Evolutionary conservation across 2,797 vertebrate genomes (phyloP).

Genomic region (Prionace glauca): DNA sequence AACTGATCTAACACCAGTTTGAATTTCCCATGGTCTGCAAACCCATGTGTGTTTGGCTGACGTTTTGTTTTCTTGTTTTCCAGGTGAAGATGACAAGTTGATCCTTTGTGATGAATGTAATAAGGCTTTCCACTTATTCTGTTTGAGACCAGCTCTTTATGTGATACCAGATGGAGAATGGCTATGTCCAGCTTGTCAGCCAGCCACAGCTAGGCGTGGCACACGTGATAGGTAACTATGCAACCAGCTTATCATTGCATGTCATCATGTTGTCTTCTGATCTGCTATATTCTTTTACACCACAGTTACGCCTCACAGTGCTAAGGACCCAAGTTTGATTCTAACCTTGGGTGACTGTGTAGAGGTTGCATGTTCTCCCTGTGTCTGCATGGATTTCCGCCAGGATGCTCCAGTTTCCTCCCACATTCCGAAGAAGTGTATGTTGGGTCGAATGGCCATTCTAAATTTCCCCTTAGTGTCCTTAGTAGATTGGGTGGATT

Average conservation of each 20-base stretch:
- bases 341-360: too few relatives aligned
- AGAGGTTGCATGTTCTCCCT: too few relatives aligned
- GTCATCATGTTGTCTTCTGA: background rate
- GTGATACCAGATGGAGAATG: slow-evolving; percentile 86
- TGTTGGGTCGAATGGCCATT: too few relatives aligned
- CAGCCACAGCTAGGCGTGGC: slow-evolving; percentile 73
- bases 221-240: slow-evolving; percentile 73
- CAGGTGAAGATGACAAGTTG: slow-evolving; percentile 93
- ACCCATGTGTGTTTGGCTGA: background rate
- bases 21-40: background rate
- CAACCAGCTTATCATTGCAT: background rate
- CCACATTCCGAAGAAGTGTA: too few relatives aligned
- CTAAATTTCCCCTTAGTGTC: too few relatives aligned
- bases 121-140: slow-evolving; percentile 97
- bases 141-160: slow-evolving; percentile 83
- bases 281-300: background rate
- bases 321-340: too few relatives aligned
- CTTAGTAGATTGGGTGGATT: too few relatives aligned
- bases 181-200: slow-evolving; percentile 93
- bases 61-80: slow-evolving; percentile 18
- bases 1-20: background rate
- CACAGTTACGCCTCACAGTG: too few relatives aligned
- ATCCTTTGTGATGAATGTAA: slow-evolving; percentile 96
- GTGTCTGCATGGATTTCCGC: too few relatives aligned
- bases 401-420: too few relatives aligned